Conservation (phyloP, 2,797 vertebrate genomes). For the Arremon aurantiirostris region DNA sequence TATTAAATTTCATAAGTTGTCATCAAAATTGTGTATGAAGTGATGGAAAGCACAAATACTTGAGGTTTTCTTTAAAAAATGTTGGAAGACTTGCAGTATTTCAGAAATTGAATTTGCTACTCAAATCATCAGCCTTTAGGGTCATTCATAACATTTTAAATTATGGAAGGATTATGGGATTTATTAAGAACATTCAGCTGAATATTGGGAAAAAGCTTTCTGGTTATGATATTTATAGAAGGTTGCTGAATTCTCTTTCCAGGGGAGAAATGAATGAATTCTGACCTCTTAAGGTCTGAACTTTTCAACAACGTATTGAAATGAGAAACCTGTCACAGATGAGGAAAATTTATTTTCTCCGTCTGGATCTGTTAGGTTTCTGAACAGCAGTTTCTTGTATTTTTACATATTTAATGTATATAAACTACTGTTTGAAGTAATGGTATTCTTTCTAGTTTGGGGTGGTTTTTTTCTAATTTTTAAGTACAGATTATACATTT, state of each 20-base stretch:
- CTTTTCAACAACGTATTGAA: not conserved
- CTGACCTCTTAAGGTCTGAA: not conserved
- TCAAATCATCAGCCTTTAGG: not conserved
- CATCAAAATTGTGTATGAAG: not conserved
- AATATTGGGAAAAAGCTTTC: not conserved
- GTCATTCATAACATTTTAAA: not conserved
- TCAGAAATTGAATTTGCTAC: not conserved
- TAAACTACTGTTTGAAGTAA: not conserved
- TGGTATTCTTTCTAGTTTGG: not conserved
- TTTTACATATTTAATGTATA: not conserved
- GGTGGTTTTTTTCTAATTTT: rapidly evolving
- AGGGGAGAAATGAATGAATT: not conserved
- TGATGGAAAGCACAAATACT: not conserved
- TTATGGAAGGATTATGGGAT: not conserved
- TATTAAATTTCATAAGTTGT: not conserved
- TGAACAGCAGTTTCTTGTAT: not conserved
- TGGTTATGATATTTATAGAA: not conserved
- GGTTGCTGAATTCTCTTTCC: not conserved
- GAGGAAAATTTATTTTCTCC: not conserved
- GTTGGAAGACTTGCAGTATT: not conserved
- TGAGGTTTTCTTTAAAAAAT: not conserved
- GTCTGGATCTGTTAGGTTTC: not conserved
- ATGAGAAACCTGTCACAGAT: not conserved
- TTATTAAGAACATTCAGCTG: not conserved
- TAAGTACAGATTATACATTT: not conserved